Percentiles rank a stretch among this genome's conserved stretches.
Evolutionary conservation across 1,140 invertebrate genomes (phyloP).

Genomic region (Lepidurus couesii): DNA sequence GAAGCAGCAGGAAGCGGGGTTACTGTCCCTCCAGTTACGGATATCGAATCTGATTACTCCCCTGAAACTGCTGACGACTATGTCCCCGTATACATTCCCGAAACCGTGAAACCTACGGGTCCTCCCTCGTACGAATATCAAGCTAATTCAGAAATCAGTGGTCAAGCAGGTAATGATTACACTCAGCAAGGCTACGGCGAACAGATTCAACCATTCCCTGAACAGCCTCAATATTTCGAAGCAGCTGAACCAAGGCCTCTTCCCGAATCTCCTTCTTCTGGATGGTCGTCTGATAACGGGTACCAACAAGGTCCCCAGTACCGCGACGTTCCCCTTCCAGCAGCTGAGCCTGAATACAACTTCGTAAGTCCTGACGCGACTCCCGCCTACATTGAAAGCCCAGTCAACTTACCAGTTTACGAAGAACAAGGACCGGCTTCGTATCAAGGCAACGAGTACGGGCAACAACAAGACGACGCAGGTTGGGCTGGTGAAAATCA

Average conservation of each 20-base stretch:
- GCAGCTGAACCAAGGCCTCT: background rate
- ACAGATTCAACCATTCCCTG: background rate
- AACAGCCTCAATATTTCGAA: background rate
- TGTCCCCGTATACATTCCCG: background rate
- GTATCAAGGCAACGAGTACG: background rate
- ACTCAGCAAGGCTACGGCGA: background rate
- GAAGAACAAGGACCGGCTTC: background rate
- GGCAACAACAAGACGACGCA: background rate
- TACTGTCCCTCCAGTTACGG: background rate
- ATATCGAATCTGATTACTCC: background rate
- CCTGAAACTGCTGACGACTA: background rate
- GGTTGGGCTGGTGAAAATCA: background rate
- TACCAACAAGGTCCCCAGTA: background rate
- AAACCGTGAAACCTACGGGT: background rate
- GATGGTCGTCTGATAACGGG: background rate
- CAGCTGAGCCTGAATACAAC: background rate
- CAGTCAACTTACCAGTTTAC: background rate
- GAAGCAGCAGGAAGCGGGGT: background rate
- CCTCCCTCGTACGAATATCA: background rate
- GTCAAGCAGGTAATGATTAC: background rate
- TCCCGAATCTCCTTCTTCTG: background rate
- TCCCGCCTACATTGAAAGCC: background rate
- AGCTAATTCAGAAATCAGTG: background rate
- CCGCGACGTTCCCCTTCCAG: background rate
- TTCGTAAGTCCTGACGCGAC: background rate